Evolutionary conservation across 1,140 invertebrate genomes (phyloP), one percentile per base, ranked within the genome.

Genomic region (Varroa destructor): DNA sequence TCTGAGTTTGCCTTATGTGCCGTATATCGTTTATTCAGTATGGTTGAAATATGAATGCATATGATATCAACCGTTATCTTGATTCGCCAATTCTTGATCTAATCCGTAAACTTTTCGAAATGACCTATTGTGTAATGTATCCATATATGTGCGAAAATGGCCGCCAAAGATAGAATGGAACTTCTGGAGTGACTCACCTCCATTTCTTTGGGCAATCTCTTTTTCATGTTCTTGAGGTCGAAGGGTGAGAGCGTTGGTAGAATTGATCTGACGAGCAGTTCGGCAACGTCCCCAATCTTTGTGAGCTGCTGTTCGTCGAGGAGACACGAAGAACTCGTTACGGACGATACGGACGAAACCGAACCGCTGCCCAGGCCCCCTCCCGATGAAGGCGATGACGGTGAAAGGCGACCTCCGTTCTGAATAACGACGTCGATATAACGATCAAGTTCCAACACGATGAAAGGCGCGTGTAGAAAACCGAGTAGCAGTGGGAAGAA

Each of bases 161-260:
- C 25, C 25, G 25, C 25, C 25, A 25, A 25, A 25, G 25, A 25
- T 25, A 25, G 25, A 25, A 25, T 25, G 25, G 25, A 25, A 25
- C 25, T 25, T 25, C 25, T 25, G 25, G 25, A 25, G 25, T 25
- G 4, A 76, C 79, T 79, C 77, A 89, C 87, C 83, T 96, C 90
- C 73, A 95, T 82, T 77, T 96, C 92, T 80, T 90, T 91, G 77
- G 88, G 91, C 76, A 92, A 88, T 77, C 90, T 90, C 82, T 94
- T 95, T 78, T 95, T 95, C 64, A 88, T 87, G 75, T 89, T 92
- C 37, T 75, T 89, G 87, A 0, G 88, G 88, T 95, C 89, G 73
- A 90, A 84, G 36, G 51, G 46, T 6, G 72, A 55, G 25, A 54
- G 72, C 55, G 54, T 55, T 46, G 87, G 86, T 14, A 91, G 90